phyloP scores from a whole-genome alignment of 2,888 invertebrate species.

The Volucella inanis region DNA sequence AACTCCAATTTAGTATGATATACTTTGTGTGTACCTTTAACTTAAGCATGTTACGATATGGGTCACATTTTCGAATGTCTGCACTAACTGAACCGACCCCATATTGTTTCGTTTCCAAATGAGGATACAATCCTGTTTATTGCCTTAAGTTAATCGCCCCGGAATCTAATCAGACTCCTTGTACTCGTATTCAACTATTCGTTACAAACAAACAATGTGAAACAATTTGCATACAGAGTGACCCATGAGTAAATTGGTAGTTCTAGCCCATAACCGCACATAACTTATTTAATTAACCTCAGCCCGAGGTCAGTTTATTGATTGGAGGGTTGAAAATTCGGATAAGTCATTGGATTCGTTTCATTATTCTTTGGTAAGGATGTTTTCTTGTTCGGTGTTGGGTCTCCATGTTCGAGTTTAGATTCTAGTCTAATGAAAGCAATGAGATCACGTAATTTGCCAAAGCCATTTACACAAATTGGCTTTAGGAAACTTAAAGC shows the following conservation, averaged over 20 bases:
- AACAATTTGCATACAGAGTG: conserved; percentile 49
- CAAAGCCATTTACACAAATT: conserved; percentile 52
- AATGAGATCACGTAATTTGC: conserved; percentile 56
- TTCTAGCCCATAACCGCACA: conserved; percentile 28
- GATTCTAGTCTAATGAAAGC: conserved; percentile 8
- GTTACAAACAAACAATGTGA: too few relatives aligned
- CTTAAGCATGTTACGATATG: too few relatives aligned
- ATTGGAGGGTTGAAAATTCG: conserved; percentile 47
- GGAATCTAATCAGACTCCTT: too few relatives aligned
- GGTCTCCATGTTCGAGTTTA: not conserved
- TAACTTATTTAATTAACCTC: conserved; percentile 59
- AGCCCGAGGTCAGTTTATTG: conserved; percentile 63
- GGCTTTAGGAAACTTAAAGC: conserved; percentile 35
- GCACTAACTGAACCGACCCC: too few relatives aligned
- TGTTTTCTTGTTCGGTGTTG: not conserved
- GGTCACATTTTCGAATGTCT: too few relatives aligned
- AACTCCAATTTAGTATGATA: too few relatives aligned
- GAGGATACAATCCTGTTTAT: too few relatives aligned
- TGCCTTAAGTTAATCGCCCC: too few relatives aligned
- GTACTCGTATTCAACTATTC: too few relatives aligned
- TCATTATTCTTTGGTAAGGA: not conserved
- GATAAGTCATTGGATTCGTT: conserved; percentile 45
- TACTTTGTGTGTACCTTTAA: too few relatives aligned
- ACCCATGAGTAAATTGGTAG: conserved; percentile 7
- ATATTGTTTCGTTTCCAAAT: too few relatives aligned